Base-by-base conservation (phyloP, 2,888 invertebrate species). In the Chymomyza fuscimana region DNA sequence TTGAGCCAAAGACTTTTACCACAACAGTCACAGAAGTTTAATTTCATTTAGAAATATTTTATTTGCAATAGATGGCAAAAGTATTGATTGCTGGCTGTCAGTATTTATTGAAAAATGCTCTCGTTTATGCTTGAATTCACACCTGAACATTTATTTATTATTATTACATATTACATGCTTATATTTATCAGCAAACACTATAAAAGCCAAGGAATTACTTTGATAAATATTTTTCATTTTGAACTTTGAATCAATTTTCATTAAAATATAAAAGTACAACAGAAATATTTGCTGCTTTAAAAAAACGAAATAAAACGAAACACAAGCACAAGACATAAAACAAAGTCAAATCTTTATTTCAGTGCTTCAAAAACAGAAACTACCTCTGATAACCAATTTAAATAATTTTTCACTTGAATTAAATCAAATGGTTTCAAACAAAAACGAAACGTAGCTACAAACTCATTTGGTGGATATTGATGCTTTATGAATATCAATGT, bases 401-500 rank as follows among this genome's bases (percentile, higher is more conserved):
- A 85, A 87, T 85, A 85, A 85, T 85, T 82, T 85, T 87, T 85
- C 87, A 87, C 86, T 85, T 85, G 85, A 85, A 85, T 85, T 85
- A 87, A 85, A 87, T 72, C 80, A 85, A 85, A 85, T 87, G 86
- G 80, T 85, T 85, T 80, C 86, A 77, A 87, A 85, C 74, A 80
- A 83, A 75, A 74, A 77, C 70, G 72, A 73, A 72, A 74, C 72
- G 70, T 76, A 73, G 63, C 62, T 65, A 63, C 66, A 7, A 10
- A 46, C 12, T 46, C 40, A 46, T 46, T 46, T 46, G 5, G 40
- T 46, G 12, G 63, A 64, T 70, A 78, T 74, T 76, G 86, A 83
- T 83, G 83, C 86, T 84, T 86, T 83, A 86, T 83, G 83, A 86
- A 83, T 83, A 86, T 83, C 84, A 86, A 86, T 86, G 72, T 72